Evolutionary conservation across 1,140 invertebrate genomes (phyloP).

Genomic region (Cyclargus thomasi): DNA sequence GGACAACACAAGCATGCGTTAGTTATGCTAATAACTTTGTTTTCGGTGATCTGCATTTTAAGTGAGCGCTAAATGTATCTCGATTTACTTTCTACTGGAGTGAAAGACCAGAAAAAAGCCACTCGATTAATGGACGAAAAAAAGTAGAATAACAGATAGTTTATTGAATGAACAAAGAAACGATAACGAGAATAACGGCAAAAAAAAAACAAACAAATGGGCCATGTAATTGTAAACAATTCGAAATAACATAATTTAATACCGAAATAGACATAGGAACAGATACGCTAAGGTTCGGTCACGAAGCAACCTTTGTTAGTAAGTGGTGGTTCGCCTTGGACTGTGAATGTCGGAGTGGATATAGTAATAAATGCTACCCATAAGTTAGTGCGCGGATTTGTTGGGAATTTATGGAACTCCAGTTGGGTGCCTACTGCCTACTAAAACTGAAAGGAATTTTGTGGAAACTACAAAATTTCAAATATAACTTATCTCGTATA

Average conservation of each 20-base stretch:
- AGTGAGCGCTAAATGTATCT: background rate
- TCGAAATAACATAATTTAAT: conserved; percentile 32
- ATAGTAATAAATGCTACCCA: conserved; percentile 17
- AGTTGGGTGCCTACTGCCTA: too few relatives aligned
- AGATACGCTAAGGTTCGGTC: conserved; percentile 40
- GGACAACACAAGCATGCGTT: conserved; percentile 51
- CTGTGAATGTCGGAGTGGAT: conserved; percentile 53
- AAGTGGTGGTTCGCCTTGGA: conserved; percentile 59
- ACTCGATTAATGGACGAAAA: too few relatives aligned
- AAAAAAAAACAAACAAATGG: background rate
- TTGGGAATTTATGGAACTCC: too few relatives aligned
- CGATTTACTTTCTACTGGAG: background rate
- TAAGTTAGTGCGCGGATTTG: background rate
- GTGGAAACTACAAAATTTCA: too few relatives aligned
- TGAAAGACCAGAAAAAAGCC: background rate
- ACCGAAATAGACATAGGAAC: conserved; percentile 30
- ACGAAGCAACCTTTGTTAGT: conserved; percentile 63
- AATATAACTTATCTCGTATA: too few relatives aligned
- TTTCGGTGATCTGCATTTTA: conserved; percentile 1
- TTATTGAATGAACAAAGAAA: background rate
- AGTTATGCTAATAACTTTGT: conserved; percentile 26
- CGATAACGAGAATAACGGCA: background rate
- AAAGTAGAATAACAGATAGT: too few relatives aligned
- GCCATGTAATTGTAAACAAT: conserved; percentile 12
- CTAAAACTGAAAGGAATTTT: too few relatives aligned